Conservation (phyloP, 2,797 vertebrate genomes). For the Syndactyla subalaris region DNA sequence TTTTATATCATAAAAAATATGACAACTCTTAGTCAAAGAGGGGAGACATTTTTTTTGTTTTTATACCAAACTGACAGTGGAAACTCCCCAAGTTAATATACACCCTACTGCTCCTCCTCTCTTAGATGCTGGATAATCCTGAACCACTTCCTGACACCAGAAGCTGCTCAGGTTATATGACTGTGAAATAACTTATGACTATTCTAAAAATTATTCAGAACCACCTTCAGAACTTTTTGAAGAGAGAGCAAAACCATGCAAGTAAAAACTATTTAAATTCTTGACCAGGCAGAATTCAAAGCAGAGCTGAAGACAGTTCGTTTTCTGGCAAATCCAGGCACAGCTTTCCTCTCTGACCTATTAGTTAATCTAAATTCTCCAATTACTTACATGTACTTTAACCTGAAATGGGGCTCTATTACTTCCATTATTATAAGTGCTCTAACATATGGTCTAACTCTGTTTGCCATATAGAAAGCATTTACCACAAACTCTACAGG, state of each 20-base stretch:
- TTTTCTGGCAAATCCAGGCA: not conserved
- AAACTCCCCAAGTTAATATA: not conserved
- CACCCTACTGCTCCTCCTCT: not conserved
- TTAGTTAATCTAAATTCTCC: not conserved
- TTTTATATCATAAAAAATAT: not conserved
- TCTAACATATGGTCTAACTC: not conserved
- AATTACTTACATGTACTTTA: not conserved
- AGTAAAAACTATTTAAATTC: not conserved
- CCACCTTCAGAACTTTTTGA: not conserved
- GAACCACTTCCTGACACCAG: not conserved
- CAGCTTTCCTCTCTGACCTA: rapidly evolving
- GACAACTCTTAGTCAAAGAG: not conserved
- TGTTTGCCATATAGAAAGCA: not conserved
- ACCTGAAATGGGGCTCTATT: not conserved
- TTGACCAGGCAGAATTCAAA: not conserved
- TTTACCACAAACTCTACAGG: not conserved
- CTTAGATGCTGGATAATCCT: not conserved
- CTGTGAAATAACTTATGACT: not conserved
- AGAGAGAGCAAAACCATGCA: not conserved
- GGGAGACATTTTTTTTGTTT: not conserved
- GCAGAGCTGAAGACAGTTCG: not conserved
- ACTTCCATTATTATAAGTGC: not conserved
- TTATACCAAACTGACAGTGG: not conserved
- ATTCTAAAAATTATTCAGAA: not conserved
- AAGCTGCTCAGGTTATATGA: not conserved